A percentile compares a stretch with the other conserved stretches of the same genome.
phyloP scores from a whole-genome alignment of 1,140 invertebrate species.

The Zaprionus inermis region DNA sequence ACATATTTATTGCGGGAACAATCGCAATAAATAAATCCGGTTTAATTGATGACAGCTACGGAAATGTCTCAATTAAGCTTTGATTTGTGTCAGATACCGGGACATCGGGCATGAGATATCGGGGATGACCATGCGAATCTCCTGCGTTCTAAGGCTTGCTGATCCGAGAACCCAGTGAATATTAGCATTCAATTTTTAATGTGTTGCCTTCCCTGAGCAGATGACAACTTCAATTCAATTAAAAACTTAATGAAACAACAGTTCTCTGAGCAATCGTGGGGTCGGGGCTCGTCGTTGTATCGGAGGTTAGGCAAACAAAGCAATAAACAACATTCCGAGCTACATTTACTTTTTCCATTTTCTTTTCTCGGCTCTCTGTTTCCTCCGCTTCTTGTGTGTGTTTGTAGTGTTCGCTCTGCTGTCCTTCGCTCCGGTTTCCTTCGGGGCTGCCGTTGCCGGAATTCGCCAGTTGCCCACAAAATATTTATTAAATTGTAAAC shows the following conservation, averaged over 20 bases:
- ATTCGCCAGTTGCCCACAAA: slow-evolving; percentile 32
- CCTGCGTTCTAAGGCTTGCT: no score
- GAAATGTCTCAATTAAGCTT: slow-evolving; percentile 8
- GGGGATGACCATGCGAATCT: no score
- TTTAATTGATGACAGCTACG: background rate
- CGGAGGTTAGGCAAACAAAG: slow-evolving; percentile 53
- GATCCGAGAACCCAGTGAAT: background rate
- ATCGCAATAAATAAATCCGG: background rate
- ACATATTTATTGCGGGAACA: background rate
- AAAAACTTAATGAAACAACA: slow-evolving; percentile 17
- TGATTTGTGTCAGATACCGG: background rate
- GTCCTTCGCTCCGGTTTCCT: background rate
- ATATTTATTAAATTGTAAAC: slow-evolving; percentile 79
- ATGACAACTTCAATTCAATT: slow-evolving; percentile 25
- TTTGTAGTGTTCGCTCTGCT: slow-evolving; percentile 18
- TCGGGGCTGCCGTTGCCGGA: slow-evolving; percentile 21
- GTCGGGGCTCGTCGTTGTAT: background rate
- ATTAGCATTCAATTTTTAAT: slow-evolving; percentile 6
- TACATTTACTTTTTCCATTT: slow-evolving; percentile 17
- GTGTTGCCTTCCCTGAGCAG: background rate
- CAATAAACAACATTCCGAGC: slow-evolving; percentile 71
- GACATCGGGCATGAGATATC: no score
- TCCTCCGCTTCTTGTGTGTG: slow-evolving; percentile 1
- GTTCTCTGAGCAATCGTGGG: slow-evolving; percentile 6
- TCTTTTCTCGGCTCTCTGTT: background rate